Percentiles rank a stretch among this genome's conserved stretches.
Evolutionary conservation across 30 jellyfish, hydroid and myxozoan species (phyloP).

Genomic region (Aurelia aurita complex sp. Pacific): DNA sequence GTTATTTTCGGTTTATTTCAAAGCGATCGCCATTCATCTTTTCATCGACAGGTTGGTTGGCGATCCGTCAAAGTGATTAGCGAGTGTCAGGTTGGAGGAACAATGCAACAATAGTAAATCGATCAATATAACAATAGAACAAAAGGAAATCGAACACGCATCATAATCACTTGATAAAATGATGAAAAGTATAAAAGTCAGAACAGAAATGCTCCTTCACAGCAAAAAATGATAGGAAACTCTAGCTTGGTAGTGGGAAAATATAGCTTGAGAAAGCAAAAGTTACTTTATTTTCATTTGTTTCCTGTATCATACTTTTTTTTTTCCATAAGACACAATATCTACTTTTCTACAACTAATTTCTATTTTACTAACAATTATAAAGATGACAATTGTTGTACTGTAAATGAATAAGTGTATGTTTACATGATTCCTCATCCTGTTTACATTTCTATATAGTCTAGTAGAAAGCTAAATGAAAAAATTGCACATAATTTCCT

Average conservation of each 20-base stretch:
- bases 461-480: too few relatives aligned
- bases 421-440: too few relatives aligned
- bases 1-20: not conserved
- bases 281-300: too few relatives aligned
- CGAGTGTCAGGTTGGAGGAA: slow-evolving; percentile 2
- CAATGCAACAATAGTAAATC: too few relatives aligned
- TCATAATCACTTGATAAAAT: not conserved
- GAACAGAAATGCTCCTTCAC: slow-evolving; percentile 53
- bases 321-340: too few relatives aligned
- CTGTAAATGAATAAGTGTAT: too few relatives aligned
- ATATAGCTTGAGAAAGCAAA: not conserved
- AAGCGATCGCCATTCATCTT: slow-evolving; percentile 46
- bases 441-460: too few relatives aligned
- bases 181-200: not conserved
- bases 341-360: too few relatives aligned
- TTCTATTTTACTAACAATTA: too few relatives aligned
- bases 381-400: too few relatives aligned
- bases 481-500: too few relatives aligned
- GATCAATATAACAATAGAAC: slow-evolving; percentile 19
- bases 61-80: slow-evolving; percentile 72
- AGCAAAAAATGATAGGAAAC: not conserved
- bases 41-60: slow-evolving; percentile 35
- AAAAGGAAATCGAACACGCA: slow-evolving; percentile 40
- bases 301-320: too few relatives aligned
- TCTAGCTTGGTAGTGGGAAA: not conserved